phyloP scores from a whole-genome alignment of 2,888 invertebrate species.

The Philopedon plagiatum region DNA sequence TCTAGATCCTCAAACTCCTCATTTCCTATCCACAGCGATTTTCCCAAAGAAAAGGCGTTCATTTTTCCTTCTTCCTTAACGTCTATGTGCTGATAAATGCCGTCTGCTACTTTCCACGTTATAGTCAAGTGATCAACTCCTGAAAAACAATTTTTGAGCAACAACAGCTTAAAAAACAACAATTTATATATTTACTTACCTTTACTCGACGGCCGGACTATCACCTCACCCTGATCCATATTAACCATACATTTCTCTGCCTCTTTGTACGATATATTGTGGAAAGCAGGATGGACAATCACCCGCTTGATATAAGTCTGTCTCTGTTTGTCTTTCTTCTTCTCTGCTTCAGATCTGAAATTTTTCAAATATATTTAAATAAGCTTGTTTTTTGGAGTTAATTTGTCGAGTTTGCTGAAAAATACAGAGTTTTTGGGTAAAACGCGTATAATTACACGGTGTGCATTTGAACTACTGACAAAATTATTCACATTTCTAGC shows the following conservation, averaged over 20 bases:
- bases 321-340: slow-evolving; percentile 85
- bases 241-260: slow-evolving; percentile 91
- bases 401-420: too few species aligned
- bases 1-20: slow-evolving; percentile 99
- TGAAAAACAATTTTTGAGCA: background rate
- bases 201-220: slow-evolving; percentile 97
- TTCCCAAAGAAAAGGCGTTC: slow-evolving; percentile 95
- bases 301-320: slow-evolving; percentile 95
- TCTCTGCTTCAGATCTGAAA: slow-evolving; percentile 81
- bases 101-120: slow-evolving; percentile 98
- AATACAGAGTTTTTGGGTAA: too few species aligned
- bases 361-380: background rate
- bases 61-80: slow-evolving; percentile 96
- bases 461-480: slow-evolving; percentile 6
- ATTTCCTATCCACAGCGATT: slow-evolving; percentile 87
- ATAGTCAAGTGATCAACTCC: slow-evolving; percentile 92
- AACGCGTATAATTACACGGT: background rate
- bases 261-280: slow-evolving; percentile 94
- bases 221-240: slow-evolving; percentile 97
- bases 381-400: background rate
- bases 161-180: background rate
- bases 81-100: slow-evolving; percentile 96
- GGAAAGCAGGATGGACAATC: slow-evolving; percentile 97
- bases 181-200: slow-evolving; percentile 63
- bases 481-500: background rate